Base-by-base conservation (phyloP, 1,140 invertebrate genomes). In the Drosophila pallidifrons region DNA sequence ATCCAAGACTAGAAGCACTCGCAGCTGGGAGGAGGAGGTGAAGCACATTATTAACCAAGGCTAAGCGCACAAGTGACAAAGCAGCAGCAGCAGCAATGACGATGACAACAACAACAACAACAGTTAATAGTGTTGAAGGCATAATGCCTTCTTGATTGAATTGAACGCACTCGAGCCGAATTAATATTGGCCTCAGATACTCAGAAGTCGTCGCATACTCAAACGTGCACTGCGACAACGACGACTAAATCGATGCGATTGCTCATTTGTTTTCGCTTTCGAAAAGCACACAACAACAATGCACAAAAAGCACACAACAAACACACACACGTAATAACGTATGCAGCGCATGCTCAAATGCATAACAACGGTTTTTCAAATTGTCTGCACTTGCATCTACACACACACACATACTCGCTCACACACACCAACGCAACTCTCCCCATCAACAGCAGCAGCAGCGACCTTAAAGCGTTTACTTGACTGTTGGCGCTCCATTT, bases 81-180 rank as follows among this genome's bases (percentile, higher is more conserved):
- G 55, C 64, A 59, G 32, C 25, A 57, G 35, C 32, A 32, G 32
- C 32, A 38, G 38, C 68, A 64, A 20, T 52, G 67, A 49, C 49
- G 51, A 64, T 51, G 51, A 38, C 38, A 46, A 61, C 57, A 67
- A 66, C 52, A 58, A 58, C 49, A 45, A 8, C 52, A 58, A 15
- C 15, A 32, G 54, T 5, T 28, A 43, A 49, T 75, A 47, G 30
- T 64, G 25, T 63, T 57, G 46, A 47, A 76, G 75, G 68, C 74
- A 88, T 89, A 89, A 89, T 89, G 81, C 81, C 85, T 89, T 89
- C 85, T 89, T 89, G 85, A 89, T 89, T 90, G 85, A 85, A 89
- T 79, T 79, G 67, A 46, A 71, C 67, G 64, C 70, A 89, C 74
- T 77, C 72, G 80, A 75, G 64, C 57, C 78, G 79, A 90, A 89